A percentile compares a stretch with the other conserved stretches of the same genome.
These are phyloP conservation scores for Pollenia griseotomentosa DNA, from an alignment of 2,888 invertebrate genomes.

Conservation along the genomic window DNA sequence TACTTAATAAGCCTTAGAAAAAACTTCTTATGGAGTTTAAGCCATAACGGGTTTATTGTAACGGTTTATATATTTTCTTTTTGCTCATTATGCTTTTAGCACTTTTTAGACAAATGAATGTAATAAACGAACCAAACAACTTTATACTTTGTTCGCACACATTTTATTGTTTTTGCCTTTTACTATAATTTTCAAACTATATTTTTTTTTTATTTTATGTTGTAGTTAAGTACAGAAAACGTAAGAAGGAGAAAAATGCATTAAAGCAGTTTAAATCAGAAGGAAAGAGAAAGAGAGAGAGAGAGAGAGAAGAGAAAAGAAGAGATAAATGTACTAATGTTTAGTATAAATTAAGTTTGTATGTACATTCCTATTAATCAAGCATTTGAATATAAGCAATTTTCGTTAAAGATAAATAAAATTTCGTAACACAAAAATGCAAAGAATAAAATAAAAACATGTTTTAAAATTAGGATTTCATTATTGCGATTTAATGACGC, in stretches of 20 bases:
- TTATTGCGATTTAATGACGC: no score
- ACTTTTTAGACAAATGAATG: slow-evolving; percentile 40
- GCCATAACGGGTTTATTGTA: slow-evolving; percentile 68
- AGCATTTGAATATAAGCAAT: background rate
- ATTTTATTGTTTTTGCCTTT: background rate
- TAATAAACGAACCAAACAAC: slow-evolving; percentile 27
- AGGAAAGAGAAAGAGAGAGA: no score
- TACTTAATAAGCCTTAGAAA: slow-evolving; percentile 42
- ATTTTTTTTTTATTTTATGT: background rate
- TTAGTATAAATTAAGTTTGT: no score
- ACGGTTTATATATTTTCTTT: slow-evolving; percentile 53
- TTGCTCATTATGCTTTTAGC: slow-evolving; percentile 58
- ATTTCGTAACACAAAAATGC: no score
- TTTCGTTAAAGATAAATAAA: no score
- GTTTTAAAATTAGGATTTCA: no score
- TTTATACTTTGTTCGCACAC: slow-evolving; percentile 46
- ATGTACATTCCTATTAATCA: background rate
- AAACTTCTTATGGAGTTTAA: slow-evolving; percentile 56
- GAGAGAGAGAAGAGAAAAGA: no score
- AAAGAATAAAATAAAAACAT: no score
- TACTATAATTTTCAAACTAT: slow-evolving; percentile 18
- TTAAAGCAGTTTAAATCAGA: slow-evolving; percentile 25
- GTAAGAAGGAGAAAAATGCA: slow-evolving; percentile 22
- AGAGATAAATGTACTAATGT: no score
- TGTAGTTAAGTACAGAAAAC: background rate